Conservation (phyloP, 2,113 vertebrate genomes). For the Indri indri region DNA sequence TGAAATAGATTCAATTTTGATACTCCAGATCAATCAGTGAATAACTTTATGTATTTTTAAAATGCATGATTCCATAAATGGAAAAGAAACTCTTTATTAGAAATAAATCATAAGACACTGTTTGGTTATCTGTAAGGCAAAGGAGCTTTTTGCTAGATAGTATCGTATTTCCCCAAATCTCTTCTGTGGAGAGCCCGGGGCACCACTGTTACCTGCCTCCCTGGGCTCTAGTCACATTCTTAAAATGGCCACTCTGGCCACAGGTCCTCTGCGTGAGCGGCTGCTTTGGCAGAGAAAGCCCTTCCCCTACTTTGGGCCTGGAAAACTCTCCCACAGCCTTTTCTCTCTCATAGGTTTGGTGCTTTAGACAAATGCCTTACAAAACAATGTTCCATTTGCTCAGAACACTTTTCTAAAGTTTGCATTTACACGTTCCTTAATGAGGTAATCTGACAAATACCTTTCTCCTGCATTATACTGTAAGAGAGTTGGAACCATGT, state of each 20-base stretch:
- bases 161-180: background rate
- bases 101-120: background rate
- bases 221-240: background rate
- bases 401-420: background rate
- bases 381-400: background rate
- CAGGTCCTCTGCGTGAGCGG: background rate
- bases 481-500: background rate
- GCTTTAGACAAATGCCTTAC: background rate
- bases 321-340: background rate
- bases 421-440: background rate
- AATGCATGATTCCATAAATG: background rate
- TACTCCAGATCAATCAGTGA: background rate
- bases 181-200: background rate
- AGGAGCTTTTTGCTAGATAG: background rate
- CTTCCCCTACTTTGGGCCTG: background rate
- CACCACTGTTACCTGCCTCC: background rate
- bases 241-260: background rate
- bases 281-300: background rate
- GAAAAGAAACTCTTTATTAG: background rate
- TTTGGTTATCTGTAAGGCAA: background rate
- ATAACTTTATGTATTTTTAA: background rate
- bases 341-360: background rate
- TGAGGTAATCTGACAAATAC: background rate
- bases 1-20: conserved; percentile 28
- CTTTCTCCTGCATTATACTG: background rate